Percentiles rank a stretch among this genome's conserved stretches.
These are phyloP conservation scores for Himantopus leucocephalus DNA, from an alignment of 2,113 vertebrate genomes.

Conservation along the genomic window DNA sequence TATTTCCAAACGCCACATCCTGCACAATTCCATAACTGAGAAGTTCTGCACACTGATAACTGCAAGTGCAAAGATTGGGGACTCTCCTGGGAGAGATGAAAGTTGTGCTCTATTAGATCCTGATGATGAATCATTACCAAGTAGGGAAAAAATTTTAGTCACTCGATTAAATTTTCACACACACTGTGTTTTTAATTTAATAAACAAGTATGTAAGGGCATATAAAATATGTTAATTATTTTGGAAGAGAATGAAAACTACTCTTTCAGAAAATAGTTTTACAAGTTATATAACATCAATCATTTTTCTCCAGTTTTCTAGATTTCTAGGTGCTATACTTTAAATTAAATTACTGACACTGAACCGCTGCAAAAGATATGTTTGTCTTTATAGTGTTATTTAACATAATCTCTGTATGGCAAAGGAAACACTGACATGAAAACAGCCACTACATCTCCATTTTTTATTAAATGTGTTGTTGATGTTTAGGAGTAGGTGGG, in stretches of 20 bases:
- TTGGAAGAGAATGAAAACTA: neutral
- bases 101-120: neutral
- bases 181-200: neutral
- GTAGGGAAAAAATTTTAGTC: neutral
- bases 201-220: neutral
- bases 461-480: neutral
- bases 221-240: neutral
- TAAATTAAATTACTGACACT: neutral
- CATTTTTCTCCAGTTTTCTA: neutral
- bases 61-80: neutral
- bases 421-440: neutral
- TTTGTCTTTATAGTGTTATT: neutral
- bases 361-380: neutral
- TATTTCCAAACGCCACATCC: neutral
- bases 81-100: neutral
- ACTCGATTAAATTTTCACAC: neutral
- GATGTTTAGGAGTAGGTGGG: neutral
- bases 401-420: neutral
- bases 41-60: neutral
- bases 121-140: neutral
- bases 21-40: rapidly evolving
- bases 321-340: neutral
- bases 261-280: neutral
- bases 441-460: neutral
- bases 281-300: neutral